Evolutionary conservation across 2,888 invertebrate species (phyloP), one percentile per base, ranked within the genome.

Genomic region (Drosophila antonietae): DNA sequence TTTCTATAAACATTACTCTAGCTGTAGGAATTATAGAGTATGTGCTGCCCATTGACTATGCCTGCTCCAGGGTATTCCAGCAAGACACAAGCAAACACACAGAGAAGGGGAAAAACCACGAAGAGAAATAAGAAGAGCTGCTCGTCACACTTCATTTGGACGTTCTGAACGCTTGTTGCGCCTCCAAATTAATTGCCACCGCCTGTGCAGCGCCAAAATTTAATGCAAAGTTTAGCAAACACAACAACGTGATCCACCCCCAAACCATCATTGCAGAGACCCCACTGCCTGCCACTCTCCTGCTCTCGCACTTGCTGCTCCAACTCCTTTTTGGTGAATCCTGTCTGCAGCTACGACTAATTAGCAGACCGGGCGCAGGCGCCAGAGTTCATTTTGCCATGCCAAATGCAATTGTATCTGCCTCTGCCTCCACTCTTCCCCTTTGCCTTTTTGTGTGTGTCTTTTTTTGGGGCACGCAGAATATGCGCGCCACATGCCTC

Each of bases 401-500:
- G 23, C 44, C 46, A 68, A 66, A 68, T 59, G 70, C 58, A 53
- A 35, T 58, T 52, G 3, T 3, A 31, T 46, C 35, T 31, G 46
- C 10, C 35, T 35, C 0, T 41, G 1, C 8, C 8, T n/a, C 4
- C 20, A 4, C 39, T 12, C 28, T 14, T 20, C 20, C 23, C 5
- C 35, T 9, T 18, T 8, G 2, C 23, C 7, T 18, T 52, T 23
- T 37, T 18, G 23, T 23, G 23, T 23, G 23, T 23, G 23, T 28
- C 12, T 41, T 46, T 46, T 28, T 12, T 44, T n/a, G 33, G 73
- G 74, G 68, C 68, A 68, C 61, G 62, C 68, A 81, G 84, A 84
- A 84, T 87, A 81, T 89, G 87, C 81, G 73, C 76, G 79, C 89
- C 81, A 89, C 84, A 84, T 84, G 84, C 88, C 89, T 84, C 89